Evolutionary conservation across 2,113 vertebrate species (phyloP).

Genomic region (Charadrius vociferus): DNA sequence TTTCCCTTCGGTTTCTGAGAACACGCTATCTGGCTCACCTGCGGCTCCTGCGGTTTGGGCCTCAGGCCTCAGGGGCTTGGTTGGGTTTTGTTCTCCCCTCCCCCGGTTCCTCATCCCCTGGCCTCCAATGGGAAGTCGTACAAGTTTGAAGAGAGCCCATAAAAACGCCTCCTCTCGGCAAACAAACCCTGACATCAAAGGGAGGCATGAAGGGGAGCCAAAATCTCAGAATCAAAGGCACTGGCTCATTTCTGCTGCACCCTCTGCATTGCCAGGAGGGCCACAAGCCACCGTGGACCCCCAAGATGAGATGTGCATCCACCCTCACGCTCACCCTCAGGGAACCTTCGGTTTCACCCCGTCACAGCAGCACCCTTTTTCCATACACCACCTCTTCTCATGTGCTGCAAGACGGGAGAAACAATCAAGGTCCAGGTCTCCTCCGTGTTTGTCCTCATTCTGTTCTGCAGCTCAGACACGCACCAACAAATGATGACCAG

Average conservation of each 20-base stretch:
- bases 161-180: neutral
- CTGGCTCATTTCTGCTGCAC: neutral
- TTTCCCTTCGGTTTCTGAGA: neutral
- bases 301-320: neutral
- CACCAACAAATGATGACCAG: neutral
- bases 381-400: neutral
- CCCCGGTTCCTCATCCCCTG: neutral
- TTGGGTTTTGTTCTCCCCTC: neutral
- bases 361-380: neutral
- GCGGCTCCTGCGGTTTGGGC: rapidly evolving
- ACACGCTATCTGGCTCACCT: neutral
- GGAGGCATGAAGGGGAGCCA: neutral
- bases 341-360: rapidly evolving
- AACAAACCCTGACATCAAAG: neutral
- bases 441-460: rapidly evolving
- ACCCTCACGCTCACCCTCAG: rapidly evolving
- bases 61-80: rapidly evolving
- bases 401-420: neutral
- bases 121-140: neutral
- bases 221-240: neutral
- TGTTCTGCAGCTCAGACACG: rapidly evolving
- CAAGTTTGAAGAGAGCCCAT: neutral
- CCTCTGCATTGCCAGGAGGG: neutral
- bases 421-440: neutral
- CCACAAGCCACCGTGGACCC: neutral